phyloP scores from a whole-genome alignment of 2,113 vertebrate genomes.

The Potamarius usumacintae region DNA sequence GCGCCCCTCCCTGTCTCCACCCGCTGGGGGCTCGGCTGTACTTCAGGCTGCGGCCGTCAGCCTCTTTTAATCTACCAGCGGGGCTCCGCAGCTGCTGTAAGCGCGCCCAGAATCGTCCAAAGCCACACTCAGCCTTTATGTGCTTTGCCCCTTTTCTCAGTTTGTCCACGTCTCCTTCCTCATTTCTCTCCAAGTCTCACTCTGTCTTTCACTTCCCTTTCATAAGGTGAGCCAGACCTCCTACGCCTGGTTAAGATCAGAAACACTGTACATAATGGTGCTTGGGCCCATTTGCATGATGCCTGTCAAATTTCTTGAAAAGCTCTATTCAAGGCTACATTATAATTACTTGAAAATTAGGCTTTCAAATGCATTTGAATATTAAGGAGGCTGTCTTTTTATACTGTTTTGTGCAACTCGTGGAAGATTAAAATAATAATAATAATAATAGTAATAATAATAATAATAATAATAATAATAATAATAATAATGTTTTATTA shows the following conservation, averaged over 20 bases:
- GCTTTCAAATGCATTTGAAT: not conserved
- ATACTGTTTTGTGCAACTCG: not conserved
- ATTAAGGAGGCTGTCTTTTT: not conserved
- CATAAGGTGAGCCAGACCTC: constrained; percentile 10
- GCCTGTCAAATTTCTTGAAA: not conserved
- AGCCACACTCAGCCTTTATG: constrained; percentile 38
- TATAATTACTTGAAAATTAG: not conserved
- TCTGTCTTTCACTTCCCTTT: not conserved
- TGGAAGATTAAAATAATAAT: not conserved
- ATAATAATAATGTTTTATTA: not conserved
- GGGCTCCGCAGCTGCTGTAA: constrained; percentile 89
- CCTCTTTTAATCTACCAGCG: constrained; percentile 94
- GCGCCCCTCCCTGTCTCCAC: constrained; percentile 82
- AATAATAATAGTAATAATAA: too few relatives aligned
- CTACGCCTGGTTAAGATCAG: not conserved
- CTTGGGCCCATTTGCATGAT: not conserved
- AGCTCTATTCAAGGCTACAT: not conserved
- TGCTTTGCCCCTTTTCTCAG: constrained; percentile 42
- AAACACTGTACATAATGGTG: not conserved
- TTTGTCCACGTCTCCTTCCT: not conserved
- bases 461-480: not conserved
- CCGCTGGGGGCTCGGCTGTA: constrained; percentile 84
- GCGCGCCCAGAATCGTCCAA: constrained; percentile 79
- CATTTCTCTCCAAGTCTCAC: constrained; percentile 1
- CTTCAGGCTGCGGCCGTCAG: constrained; percentile 87